Base-by-base conservation (phyloP, 2,113 vertebrate genomes). In the Hassar affinis region DNA sequence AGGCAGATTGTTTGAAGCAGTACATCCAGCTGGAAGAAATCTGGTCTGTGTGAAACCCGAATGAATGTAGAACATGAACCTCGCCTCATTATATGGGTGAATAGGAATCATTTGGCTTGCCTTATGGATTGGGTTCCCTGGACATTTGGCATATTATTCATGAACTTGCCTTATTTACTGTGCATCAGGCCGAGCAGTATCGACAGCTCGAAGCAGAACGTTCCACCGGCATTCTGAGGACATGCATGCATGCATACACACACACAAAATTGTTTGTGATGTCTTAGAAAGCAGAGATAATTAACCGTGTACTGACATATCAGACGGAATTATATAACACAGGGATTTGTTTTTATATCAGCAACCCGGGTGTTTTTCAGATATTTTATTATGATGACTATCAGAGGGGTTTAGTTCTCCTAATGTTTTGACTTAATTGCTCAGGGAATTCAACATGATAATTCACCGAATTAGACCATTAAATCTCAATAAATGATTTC, bases 31-130 rank as follows among this genome's bases (percentile, higher is more conserved):
- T 57, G 52, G 49, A 57, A n/a, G 15, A 79, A 33, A 66, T 51
- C n/a, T 79, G 59, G 38, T 15, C 30, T 57, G 54, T 59, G 76
- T 78, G 76, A 78, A 42, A 78, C 42, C 38, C 77, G 47, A 59
- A 51, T 79, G 35, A 42, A 61, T 18, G 3, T 15, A 12, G 12
- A 8, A 27, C 38, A 61, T 71, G 10, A 62, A 14, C 56, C 33
- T 6, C 6, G 42, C 76, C n/a, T 78, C 76, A 78, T 78, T 57
- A 57, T 57, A 57, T 59, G 33, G 52, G 18, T 78, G 76, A 78
- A 57, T 38, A 17, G 33, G 33, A 54, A 78, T 17, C 77, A 27
- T 61, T 27, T 79, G 56, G 76, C 35, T 8, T 42, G 33, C 76
- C 27, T 71, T 71, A 42, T 69, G 11, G 12, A 42, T 22, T 2